Conservation (phyloP, 2,888 invertebrate species). For the Danaus chrysippus region DNA sequence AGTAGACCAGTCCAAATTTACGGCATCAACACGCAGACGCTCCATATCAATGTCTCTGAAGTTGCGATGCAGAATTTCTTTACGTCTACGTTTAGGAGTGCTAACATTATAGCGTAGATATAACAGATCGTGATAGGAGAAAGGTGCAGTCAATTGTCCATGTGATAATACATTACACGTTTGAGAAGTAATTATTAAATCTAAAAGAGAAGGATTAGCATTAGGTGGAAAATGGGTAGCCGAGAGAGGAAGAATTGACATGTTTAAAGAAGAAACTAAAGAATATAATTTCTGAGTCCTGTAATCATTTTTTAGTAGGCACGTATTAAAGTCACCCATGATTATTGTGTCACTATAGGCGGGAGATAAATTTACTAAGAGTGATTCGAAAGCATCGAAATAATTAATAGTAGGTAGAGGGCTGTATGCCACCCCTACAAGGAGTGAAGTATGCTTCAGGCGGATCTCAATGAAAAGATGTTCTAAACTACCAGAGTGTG, state of each 20-base stretch:
- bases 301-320: neutral
- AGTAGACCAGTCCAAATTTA: too few species aligned
- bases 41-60: constrained; percentile 2
- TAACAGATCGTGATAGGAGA: constrained; percentile 22
- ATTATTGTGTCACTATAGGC: neutral
- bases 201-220: constrained; percentile 19
- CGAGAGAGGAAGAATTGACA: constrained; percentile 16
- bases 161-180: too few species aligned
- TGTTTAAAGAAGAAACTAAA: constrained; percentile 13
- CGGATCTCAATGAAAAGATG: too few species aligned
- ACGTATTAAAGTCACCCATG: neutral
- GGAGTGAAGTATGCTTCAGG: too few species aligned
- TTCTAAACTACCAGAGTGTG: too few species aligned
- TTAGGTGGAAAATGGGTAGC: constrained; percentile 24
- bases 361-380: too few species aligned
- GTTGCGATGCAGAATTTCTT: constrained; percentile 10
- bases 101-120: constrained; percentile 15
- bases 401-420: constrained; percentile 9
- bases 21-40: neutral
- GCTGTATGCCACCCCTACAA: constrained; percentile 8
- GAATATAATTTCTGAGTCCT: neutral
- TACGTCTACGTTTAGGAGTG: constrained; percentile 11
- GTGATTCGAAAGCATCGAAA: constrained; percentile 7
- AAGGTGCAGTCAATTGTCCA: constrained; percentile 25
- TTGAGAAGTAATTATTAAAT: constrained; percentile 13